Evolutionary conservation across 1,140 invertebrate genomes (phyloP), one percentile per base, ranked within the genome.

Genomic region (Leptopilina boulardi): DNA sequence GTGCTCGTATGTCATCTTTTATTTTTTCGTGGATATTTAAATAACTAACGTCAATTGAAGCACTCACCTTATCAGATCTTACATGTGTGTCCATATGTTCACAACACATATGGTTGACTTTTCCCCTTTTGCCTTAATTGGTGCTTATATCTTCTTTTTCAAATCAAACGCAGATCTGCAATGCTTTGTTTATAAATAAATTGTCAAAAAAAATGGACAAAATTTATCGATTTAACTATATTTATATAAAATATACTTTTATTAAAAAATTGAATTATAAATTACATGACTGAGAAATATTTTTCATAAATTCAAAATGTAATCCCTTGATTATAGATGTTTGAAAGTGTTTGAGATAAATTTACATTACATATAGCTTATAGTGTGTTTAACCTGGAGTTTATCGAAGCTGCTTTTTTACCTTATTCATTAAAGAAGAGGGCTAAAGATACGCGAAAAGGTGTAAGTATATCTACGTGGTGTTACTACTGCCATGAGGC

Each of bases 121-220:
- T 15, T 10, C 38, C 59, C 44, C 23, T 78, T n/a, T 71, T 75
- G 70, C 59, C 59, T 81, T 71, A 71, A 47, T 30, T 66, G 18
- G 59, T 41, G 19, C 15, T 51, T 18, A 51, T 51, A 51, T 18
- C 47, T 51, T 51, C n/a, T n/a, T 51, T 38, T 51, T n/a, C 1
- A n/a, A 18, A 51, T 51, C 47, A 18, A 4, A 3, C 15, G 18
- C n/a, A n/a, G 47, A 18, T 51, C 47, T 15, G 47, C n/a, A 51
- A 51, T n/a, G 15, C 47, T n/a, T 51, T 51, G 15, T 51, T 18
- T 18, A 51, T n/a, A 4, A 8, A 18, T 42, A 51, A n/a, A 2
- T 47, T 3, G 6, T 1, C 47, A 38, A 38, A 38, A 4, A n/a
- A n/a, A n/a, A n/a, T n/a, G n/a, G n/a, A n/a, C n/a, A n/a, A n/a